A percentile compares a stretch with the other conserved stretches of the same genome.
phyloP scores from a whole-genome alignment of 1,140 invertebrate species.

The Maconellicoccus hirsutus region DNA sequence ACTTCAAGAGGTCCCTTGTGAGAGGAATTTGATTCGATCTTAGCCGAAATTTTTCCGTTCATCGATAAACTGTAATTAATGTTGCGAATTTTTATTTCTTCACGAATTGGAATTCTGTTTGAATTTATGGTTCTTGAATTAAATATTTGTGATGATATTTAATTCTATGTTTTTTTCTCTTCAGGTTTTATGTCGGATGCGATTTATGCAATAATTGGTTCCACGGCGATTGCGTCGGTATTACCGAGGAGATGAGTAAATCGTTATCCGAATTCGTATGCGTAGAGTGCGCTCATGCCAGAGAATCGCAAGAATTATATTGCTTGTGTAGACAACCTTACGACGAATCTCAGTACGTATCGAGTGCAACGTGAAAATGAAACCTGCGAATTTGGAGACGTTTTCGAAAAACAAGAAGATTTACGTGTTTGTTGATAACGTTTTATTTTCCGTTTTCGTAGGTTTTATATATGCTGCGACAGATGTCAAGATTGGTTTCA shows the following conservation, averaged over 20 bases:
- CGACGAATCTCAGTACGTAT: conserved; percentile 86
- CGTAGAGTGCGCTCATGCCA: conserved; percentile 68
- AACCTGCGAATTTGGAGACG: neutral
- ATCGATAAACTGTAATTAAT: too few species aligned
- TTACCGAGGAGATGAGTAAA: conserved; percentile 86
- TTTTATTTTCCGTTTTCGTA: conserved; percentile 34
- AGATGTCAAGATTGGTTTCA: conserved; percentile 99
- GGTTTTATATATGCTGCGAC: conserved; percentile 96
- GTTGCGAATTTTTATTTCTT: too few species aligned
- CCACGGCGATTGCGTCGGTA: conserved; percentile 90
- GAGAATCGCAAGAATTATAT: conserved; percentile 83
- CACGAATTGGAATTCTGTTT: too few species aligned
- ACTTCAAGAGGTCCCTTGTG: too few species aligned
- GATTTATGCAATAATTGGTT: conserved; percentile 97
- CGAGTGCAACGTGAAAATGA: neutral
- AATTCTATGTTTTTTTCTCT: conserved; percentile 26
- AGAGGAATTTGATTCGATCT: too few species aligned
- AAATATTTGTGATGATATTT: too few species aligned
- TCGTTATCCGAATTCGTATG: conserved; percentile 82
- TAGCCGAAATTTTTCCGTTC: too few species aligned
- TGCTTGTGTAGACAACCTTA: conserved; percentile 93
- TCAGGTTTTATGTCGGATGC: conserved; percentile 92
- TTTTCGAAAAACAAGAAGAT: neutral
- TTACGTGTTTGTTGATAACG: conserved; percentile 2
- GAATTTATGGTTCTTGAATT: too few species aligned